These are phyloP conservation scores for Enteromius anoplus DNA, from an alignment of 2,797 vertebrate genomes.

Conservation along the genomic window DNA sequence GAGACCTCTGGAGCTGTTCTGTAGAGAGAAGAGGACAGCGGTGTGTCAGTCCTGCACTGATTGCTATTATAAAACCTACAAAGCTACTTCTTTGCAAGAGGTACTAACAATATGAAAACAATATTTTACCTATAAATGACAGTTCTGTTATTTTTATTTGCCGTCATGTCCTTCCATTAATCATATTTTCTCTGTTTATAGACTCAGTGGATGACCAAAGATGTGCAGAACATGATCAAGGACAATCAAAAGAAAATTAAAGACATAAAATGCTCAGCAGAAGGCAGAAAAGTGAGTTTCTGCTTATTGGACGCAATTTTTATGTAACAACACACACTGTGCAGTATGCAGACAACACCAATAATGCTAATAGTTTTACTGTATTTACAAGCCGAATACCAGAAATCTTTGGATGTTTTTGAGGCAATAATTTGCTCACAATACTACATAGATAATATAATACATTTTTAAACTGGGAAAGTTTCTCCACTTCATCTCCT, in stretches of 20 bases:
- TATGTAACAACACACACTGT: too few relatives aligned
- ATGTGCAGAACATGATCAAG: not conserved
- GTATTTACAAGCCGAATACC: too few relatives aligned
- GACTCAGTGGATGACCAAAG: not conserved
- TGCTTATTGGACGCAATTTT: not conserved
- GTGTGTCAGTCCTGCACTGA: not conserved
- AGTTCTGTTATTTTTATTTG: not conserved
- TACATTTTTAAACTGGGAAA: too few relatives aligned
- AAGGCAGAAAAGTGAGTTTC: not conserved
- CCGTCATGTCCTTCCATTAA: not conserved
- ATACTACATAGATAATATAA: too few relatives aligned
- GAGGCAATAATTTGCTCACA: too few relatives aligned
- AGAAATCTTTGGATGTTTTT: too few relatives aligned
- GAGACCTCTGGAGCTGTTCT: not conserved
- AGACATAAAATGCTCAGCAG: not conserved
- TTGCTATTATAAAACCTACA: not conserved
- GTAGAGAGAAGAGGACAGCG: not conserved
- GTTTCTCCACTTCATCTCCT: too few relatives aligned
- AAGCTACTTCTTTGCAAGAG: not conserved
- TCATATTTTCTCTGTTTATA: not conserved
- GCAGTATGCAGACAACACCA: too few relatives aligned
- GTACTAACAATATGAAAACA: too few relatives aligned
- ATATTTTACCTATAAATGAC: not conserved
- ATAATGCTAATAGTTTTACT: too few relatives aligned
- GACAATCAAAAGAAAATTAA: not conserved